Evolutionary conservation across 2,888 invertebrate genomes (phyloP).

Genomic region (Flexamia atlantica): DNA sequence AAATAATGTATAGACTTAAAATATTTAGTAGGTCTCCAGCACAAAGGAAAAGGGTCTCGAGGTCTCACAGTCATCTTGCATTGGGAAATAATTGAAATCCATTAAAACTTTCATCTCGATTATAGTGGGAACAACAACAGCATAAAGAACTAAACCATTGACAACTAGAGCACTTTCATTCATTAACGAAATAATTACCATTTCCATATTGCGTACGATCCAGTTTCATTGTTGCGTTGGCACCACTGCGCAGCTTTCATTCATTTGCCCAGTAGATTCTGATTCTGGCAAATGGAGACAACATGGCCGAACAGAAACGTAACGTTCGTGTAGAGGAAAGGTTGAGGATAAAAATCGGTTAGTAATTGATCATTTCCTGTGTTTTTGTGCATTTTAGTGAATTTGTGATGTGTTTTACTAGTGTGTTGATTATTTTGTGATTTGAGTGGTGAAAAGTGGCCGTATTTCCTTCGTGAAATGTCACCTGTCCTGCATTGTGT

Average conservation of each 20-base stretch:
- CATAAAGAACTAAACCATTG: constrained; percentile 31
- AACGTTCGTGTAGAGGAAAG: constrained; percentile 95
- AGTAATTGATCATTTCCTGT: constrained; percentile 74
- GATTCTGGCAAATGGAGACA: constrained; percentile 82
- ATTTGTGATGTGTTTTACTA: constrained; percentile 60
- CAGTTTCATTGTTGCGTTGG: constrained; percentile 52
- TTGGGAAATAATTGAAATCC: not conserved
- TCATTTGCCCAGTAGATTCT: constrained; percentile 57
- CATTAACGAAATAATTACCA: constrained; percentile 49
- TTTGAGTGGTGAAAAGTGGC: not conserved
- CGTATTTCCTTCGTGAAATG: constrained; percentile 17
- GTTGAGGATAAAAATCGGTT: constrained; percentile 96
- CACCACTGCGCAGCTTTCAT: constrained; percentile 62
- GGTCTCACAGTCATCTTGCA: not conserved
- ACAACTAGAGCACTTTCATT: constrained; percentile 57
- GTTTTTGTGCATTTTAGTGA: constrained; percentile 49
- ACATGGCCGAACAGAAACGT: constrained; percentile 95
- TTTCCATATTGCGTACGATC: constrained; percentile 48
- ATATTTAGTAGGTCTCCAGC: too few species aligned
- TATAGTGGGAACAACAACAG: constrained; percentile 20
- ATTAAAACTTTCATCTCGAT: constrained; percentile 29
- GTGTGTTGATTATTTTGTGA: constrained; percentile 14
- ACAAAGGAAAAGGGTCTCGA: too few species aligned
- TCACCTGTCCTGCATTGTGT: constrained; percentile 64
- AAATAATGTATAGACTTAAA: too few species aligned